A percentile compares a stretch with the other conserved stretches of the same genome.
Evolutionary conservation across 2,888 invertebrate species (phyloP).

Genomic region (Lymantria dispar): DNA sequence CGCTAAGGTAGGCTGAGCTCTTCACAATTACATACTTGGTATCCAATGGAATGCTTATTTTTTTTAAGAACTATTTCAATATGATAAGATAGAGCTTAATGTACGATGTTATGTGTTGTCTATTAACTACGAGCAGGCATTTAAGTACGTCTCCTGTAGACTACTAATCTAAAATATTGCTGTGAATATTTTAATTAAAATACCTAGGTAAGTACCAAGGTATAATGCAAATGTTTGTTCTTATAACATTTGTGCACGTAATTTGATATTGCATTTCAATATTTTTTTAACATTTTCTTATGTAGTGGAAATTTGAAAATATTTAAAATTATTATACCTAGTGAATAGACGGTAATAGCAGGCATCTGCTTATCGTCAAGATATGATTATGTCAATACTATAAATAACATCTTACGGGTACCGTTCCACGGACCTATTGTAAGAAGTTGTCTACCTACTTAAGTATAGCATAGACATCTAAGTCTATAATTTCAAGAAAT

Average conservation of each 20-base stretch:
- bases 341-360: too few species aligned
- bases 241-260: conserved; percentile 16
- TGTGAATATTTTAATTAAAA: conserved; percentile 5
- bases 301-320: background rate
- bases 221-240: conserved; percentile 11
- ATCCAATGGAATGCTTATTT: conserved; percentile 18
- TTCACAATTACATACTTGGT: background rate
- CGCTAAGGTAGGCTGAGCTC: conserved; percentile 44
- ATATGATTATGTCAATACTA: too few species aligned
- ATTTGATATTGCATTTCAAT: conserved; percentile 8
- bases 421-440: too few species aligned
- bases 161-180: background rate
- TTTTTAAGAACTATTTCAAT: conserved; percentile 4
- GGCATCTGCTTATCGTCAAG: too few species aligned
- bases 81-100: conserved; percentile 40
- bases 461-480: too few species aligned
- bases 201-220: background rate
- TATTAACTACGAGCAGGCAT: conserved; percentile 2
- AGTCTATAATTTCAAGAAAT: too few species aligned
- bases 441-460: too few species aligned
- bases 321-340: too few species aligned
- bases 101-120: conserved; percentile 16
- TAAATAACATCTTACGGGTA: too few species aligned
- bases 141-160: conserved; percentile 6
- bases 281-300: conserved; percentile 11